Evolutionary conservation across 2,888 invertebrate species (phyloP), one percentile per base, ranked within the genome.

Genomic region (Zhuqinia jingwanae): DNA sequence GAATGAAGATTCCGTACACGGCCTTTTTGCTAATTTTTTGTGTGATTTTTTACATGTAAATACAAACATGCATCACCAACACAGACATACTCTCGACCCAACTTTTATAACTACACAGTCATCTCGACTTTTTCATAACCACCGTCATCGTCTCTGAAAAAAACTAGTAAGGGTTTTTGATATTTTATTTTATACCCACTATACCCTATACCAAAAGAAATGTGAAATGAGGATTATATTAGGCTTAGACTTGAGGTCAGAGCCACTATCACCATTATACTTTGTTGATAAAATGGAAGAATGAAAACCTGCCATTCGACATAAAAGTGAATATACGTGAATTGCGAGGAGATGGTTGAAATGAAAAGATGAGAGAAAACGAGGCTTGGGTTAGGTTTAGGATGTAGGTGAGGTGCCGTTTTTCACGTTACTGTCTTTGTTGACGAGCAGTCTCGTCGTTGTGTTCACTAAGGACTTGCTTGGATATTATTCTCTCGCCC

Each of bases 201-300:
- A 30, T 60, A 27, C 30, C 6, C 56, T 56, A 56, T 20, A 47
- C 13, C 11, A 5, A 53, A 22, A 60, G n/a, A 60, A 60, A 60
- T n/a, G 30, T 30, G 30, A 10, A 27, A 27, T 8, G 20, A n/a
- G 60, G 1, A 56, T 60, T 2, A n/a, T 2, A 30, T 60, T 30
- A n/a, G 30, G 5, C 45, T 45, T 45, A 20, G 22, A 8, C 65
- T 68, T 68, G 68, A 45, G 68, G 68, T 68, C 68, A 68, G 45
- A 65, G 65, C 30, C 65, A 65, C 20, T 65, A 36, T 42, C 36
- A 42, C 25, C n/a, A 27, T 25, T 22, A 30, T 30, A 36, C n/a
- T 30, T 11, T 60, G 60, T n/a, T 65, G 30, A 65, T 65, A 36
- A 30, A 15, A 36, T n/a, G 11, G 65, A 27, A 60, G 25, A 22